Evolutionary conservation across 2,888 invertebrate genomes (phyloP).

Genomic region (Steinernema hermaphroditum): DNA sequence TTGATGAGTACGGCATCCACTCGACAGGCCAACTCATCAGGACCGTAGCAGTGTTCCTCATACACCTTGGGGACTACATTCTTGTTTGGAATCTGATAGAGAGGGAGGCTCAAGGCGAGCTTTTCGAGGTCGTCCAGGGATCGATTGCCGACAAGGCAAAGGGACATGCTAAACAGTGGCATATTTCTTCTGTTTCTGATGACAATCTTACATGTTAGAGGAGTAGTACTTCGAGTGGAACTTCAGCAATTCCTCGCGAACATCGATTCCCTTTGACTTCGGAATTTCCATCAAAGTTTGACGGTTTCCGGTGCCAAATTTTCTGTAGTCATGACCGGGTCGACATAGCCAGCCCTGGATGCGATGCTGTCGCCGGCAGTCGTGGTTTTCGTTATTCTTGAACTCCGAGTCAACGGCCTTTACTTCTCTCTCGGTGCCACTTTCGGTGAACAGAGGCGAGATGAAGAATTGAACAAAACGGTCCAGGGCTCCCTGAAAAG

Average conservation of each 20-base stretch:
- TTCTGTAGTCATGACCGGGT: constrained; percentile 81
- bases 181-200: too few species aligned
- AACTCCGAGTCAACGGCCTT: constrained; percentile 95
- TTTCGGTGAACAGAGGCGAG: constrained; percentile 85
- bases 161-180: constrained; percentile 38
- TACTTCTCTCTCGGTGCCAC: constrained; percentile 87
- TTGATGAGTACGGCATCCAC: constrained; percentile 80
- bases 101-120: constrained; percentile 43
- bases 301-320: constrained; percentile 88
- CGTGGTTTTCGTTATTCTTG: constrained; percentile 86
- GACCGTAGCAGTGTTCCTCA: constrained; percentile 81
- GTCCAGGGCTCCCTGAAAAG: constrained; percentile 52
- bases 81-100: constrained; percentile 77
- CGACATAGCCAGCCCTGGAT: constrained; percentile 77
- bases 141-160: constrained; percentile 72
- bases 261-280: constrained; percentile 77
- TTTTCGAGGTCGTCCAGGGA: constrained; percentile 81
- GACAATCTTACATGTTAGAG: constrained; percentile 81
- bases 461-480: constrained; percentile 96
- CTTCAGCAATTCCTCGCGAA: constrained; percentile 82
- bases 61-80: constrained; percentile 77
- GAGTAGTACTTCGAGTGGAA: constrained; percentile 93
- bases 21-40: constrained; percentile 72
- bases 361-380: constrained; percentile 86
- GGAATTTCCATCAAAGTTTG: constrained; percentile 76